Evolutionary conservation across 1,140 invertebrate species (phyloP).

Genomic region (Drosophila ohnishii): DNA sequence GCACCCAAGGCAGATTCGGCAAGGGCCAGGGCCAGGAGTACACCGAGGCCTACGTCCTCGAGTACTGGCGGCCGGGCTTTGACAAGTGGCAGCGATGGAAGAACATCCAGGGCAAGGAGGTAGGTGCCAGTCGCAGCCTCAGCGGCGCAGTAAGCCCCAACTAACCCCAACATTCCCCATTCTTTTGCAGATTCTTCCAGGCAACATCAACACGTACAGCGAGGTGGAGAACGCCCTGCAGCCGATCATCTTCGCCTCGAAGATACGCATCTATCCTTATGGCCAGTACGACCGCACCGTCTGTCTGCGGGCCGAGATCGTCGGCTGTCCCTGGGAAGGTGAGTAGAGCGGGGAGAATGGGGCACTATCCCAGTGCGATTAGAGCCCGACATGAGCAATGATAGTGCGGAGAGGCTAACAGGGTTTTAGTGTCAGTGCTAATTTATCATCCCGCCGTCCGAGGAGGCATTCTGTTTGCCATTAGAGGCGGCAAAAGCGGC

Average conservation of each 20-base stretch:
- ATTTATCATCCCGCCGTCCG: constrained; percentile 57
- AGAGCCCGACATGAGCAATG: constrained; percentile 67
- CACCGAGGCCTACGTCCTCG: constrained; percentile 94
- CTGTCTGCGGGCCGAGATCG: constrained; percentile 95
- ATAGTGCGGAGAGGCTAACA: constrained; percentile 73
- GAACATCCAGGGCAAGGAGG: constrained; percentile 89
- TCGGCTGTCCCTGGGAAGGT: constrained; percentile 94
- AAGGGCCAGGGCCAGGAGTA: constrained; percentile 97
- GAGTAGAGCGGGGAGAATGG: constrained; percentile 81
- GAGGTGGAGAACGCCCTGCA: constrained; percentile 91
- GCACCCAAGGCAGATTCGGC: constrained; percentile 96
- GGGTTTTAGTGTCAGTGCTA: constrained; percentile 76
- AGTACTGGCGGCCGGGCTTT: constrained; percentile 94
- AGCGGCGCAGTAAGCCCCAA: neutral
- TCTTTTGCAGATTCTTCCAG: constrained; percentile 88
- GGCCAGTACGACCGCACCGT: constrained; percentile 94
- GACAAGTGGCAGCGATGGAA: constrained; percentile 92
- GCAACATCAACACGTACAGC: constrained; percentile 94
- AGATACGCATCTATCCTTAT: constrained; percentile 94
- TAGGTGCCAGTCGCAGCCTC: constrained; percentile 81
- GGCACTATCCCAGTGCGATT: constrained; percentile 50
- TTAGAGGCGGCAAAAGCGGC: constrained; percentile 33
- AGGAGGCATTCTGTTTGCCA: constrained; percentile 10
- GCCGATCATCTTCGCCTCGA: constrained; percentile 92
- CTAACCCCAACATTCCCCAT: neutral